Base-by-base conservation (phyloP, 2,797 vertebrate species). In the Antennarius maculatus region DNA sequence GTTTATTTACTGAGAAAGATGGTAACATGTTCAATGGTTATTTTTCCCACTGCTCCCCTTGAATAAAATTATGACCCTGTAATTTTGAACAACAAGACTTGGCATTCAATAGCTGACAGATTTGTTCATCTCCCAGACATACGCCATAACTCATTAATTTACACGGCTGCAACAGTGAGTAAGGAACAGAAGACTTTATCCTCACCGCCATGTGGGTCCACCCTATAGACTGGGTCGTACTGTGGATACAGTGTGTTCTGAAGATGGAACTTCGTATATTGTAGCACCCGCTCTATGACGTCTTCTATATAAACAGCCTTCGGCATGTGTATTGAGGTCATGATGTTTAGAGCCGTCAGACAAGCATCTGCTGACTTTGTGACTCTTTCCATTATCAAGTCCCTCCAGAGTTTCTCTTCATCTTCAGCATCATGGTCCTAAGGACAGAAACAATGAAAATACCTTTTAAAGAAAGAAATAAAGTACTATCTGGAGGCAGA, bases 301-400 rank as follows among this genome's bases (percentile, higher is more conserved):
- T 99, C 98, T 65, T 99, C 98, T 48, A 99, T 99, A 91, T 99
- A 99, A 48, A 99, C 97, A 45, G 97, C 98, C 91, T 99, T 99
- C 43, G 97, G 97, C 97, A 99, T 99, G 82, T 95, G 96, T n/a
- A 89, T 69, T 9, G 98, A 98, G 28, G 97, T 99, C 97, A 99
- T 99, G 79, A 99, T 95, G 90, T 99, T 95, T 74, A 99, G 95
- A 48, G 97, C 96, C 13, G 96, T 99, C 83, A 99, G 92, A 89
- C 97, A 99, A 71, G 98, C 96, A 55, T 99, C 98, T 6, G 97
- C 98, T 56, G 98, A 99, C 88, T 98, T 99, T 66, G 97, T 99
- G 69, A 99, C 97, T 90, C 98, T 93, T 29, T 99, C 97, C 97
- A 99, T 98, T 84, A 99, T 99, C 77, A 99, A 93, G 87, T 99